Percentiles rank a stretch among this genome's conserved stretches.
phyloP scores from a whole-genome alignment of 2,888 invertebrate genomes.

The Spodoptera picta region DNA sequence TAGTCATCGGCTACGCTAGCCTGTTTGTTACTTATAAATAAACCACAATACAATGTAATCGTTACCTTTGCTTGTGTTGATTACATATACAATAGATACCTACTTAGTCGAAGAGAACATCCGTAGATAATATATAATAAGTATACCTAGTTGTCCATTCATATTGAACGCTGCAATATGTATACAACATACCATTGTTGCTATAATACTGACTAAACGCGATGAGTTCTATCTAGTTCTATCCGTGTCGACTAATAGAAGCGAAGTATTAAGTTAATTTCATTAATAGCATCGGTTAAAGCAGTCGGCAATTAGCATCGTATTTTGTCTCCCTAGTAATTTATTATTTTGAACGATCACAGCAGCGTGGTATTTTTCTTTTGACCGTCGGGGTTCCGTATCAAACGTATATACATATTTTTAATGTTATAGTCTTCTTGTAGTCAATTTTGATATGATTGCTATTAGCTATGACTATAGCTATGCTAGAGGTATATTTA shows the following conservation, averaged over 20 bases:
- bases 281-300: slow-evolving; percentile 37
- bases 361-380: slow-evolving; percentile 4
- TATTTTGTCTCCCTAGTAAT: slow-evolving; percentile 31
- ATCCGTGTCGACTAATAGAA: slow-evolving; percentile 6
- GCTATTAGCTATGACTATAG: no score
- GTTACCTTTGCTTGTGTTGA: slow-evolving; percentile 33
- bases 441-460: no score
- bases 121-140: slow-evolving; percentile 9
- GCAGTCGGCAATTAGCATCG: slow-evolving; percentile 36
- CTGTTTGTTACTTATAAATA: slow-evolving; percentile 43
- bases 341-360: slow-evolving; percentile 30
- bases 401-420: background rate
- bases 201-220: slow-evolving; percentile 7
- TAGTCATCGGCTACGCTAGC: slow-evolving; percentile 15
- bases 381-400: slow-evolving; percentile 29
- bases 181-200: no score
- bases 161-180: slow-evolving; percentile 5
- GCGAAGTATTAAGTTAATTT: slow-evolving; percentile 37
- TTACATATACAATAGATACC: slow-evolving; percentile 26
- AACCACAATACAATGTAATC: slow-evolving; percentile 42
- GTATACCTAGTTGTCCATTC: background rate
- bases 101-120: slow-evolving; percentile 21
- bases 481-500: no score
- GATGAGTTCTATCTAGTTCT: slow-evolving; percentile 13
- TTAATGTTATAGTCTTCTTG: background rate